Base-by-base conservation (phyloP, 2,113 vertebrate species). In the Phyllopteryx taeniolatus region DNA sequence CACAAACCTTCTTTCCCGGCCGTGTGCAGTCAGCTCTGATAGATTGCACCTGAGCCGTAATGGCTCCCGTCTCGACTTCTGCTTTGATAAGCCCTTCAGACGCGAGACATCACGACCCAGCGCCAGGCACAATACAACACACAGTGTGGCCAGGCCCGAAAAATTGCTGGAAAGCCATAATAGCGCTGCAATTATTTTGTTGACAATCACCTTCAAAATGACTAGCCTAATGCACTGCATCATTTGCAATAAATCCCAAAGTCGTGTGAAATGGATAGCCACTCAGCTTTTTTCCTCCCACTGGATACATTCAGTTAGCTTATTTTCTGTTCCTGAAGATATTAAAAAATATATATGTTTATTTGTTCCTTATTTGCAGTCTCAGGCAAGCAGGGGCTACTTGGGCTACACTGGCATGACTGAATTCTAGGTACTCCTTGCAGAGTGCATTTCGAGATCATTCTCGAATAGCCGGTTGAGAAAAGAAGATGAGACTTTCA, bases 41-140 rank as follows among this genome's bases (percentile, higher is more conserved):
- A 83, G 81, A 82, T 87, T 89, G 85, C 80, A 82, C 85, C 82
- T 81, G 54, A 81, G 76, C 82, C 44, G 67, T 85, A 79, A 83
- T 81, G 73, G 74, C 71, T 72, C 71, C 71, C 76, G 73, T 83
- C 86, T 85, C 74, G 11, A 62, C 68, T 54, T 80, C 78, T 85
- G 82, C 66, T 65, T 70, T 70, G 73, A 79, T 86, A 82, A 81
- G 72, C 81, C 83, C 72, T 83, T 76, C 75, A 82, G 79, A 81
- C 78, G 47, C 49, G n/a, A 75, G 78, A 70, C 76, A 75, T 83
- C 86, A 87, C 74, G 73, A 86, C 76, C 62, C 74, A 64, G 60
- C 60, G 71, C 63, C 67, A 42, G 61, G 72, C 17, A 22, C 71
- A 39, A 54, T 73, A 73, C 17, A 54, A 47, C 68, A 73, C 51